Evolutionary conservation across 2,113 vertebrate genomes (phyloP).

Genomic region (Pachycephala philippinensis): DNA sequence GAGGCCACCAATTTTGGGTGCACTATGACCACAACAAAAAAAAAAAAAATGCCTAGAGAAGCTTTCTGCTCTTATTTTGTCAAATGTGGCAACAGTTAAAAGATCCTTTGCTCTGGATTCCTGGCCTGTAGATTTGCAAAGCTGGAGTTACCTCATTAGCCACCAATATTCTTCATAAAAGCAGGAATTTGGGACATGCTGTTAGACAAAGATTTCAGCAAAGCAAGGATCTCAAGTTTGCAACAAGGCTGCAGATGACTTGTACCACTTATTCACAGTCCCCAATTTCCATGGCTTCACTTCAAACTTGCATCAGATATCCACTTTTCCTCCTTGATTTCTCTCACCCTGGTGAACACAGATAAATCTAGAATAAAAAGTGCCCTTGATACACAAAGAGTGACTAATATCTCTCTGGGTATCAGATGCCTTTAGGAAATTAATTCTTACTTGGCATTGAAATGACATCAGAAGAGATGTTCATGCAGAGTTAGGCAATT

Average conservation of each 20-base stretch:
- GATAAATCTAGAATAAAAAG: neutral
- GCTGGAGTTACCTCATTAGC: neutral
- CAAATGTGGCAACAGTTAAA: neutral
- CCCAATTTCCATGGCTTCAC: neutral
- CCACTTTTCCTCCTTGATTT: neutral
- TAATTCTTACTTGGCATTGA: conserved; percentile 33
- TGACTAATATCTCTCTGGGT: conserved; percentile 1
- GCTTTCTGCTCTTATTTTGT: neutral
- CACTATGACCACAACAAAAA: rapidly evolving
- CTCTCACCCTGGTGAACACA: neutral
- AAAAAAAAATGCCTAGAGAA: neutral
- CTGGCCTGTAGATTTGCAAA: neutral
- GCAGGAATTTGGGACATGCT: neutral
- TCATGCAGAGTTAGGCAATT: neutral
- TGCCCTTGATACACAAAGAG: neutral
- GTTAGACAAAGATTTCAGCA: neutral
- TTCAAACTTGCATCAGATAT: neutral
- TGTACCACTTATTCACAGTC: neutral
- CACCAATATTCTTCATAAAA: neutral
- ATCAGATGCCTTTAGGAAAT: conserved; percentile 18
- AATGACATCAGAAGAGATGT: neutral
- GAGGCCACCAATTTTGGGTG: neutral
- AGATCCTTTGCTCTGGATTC: neutral
- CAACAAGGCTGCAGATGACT: neutral
- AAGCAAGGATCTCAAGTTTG: neutral